Evolutionary conservation across 2,797 vertebrate species (phyloP).

Genomic region (Malurus splendens): DNA sequence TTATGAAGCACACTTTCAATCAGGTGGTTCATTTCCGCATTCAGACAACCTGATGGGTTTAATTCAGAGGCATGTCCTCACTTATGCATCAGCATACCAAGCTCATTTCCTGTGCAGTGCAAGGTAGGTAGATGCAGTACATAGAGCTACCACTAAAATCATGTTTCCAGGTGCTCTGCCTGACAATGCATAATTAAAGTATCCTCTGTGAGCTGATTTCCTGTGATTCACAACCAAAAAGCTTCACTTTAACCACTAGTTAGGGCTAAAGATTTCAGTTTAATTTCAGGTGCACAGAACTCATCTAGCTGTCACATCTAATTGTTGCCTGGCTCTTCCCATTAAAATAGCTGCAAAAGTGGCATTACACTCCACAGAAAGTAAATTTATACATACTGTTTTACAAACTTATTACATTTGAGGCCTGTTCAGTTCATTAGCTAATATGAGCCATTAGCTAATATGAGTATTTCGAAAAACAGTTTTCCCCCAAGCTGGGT

Average conservation of each 20-base stretch:
- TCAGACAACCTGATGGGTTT: slow-evolving; percentile 1
- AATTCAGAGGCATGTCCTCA: slow-evolving; percentile 1
- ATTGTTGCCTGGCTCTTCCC: background rate
- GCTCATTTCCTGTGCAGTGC: slow-evolving; percentile 1
- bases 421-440: background rate
- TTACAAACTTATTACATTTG: background rate
- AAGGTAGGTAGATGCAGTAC: background rate
- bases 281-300: background rate
- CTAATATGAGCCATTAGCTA: background rate
- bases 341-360: background rate
- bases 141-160: background rate
- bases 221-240: background rate
- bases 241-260: background rate
- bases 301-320: background rate
- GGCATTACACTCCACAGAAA: background rate
- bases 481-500: background rate
- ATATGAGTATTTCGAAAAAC: background rate
- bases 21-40: slow-evolving; percentile 37
- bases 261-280: background rate
- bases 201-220: background rate
- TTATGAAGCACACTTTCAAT: slow-evolving; percentile 15
- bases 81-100: background rate
- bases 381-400: background rate
- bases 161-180: background rate
- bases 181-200: background rate